A percentile compares a stretch with the other conserved stretches of the same genome.
Conservation (phyloP, 2,113 vertebrate species). For the Hydrochoerus hydrochaeris region DNA sequence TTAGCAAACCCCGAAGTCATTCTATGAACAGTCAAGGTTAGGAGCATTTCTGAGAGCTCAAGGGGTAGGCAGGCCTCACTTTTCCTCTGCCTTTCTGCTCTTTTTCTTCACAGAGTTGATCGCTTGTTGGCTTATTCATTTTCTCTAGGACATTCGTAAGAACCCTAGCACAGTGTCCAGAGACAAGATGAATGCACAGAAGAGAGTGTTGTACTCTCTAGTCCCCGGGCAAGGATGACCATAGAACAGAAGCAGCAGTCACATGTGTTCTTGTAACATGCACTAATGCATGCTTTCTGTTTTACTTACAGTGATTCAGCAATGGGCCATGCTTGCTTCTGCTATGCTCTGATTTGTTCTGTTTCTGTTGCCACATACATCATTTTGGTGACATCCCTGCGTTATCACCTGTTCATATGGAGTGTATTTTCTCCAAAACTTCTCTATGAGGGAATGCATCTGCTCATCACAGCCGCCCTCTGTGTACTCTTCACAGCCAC, state of each 20-base stretch:
- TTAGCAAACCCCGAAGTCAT: background rate
- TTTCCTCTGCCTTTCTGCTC: background rate
- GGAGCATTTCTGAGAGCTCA: background rate
- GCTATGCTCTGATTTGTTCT: slow-evolving; percentile 92
- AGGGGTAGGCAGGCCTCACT: too few species aligned
- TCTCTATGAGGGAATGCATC: slow-evolving; percentile 95
- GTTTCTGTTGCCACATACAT: slow-evolving; percentile 91
- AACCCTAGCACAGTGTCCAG: background rate
- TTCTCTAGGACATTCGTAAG: background rate
- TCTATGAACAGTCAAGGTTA: background rate
- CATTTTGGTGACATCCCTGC: slow-evolving; percentile 92
- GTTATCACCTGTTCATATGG: slow-evolving; percentile 99
- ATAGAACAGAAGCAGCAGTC: background rate
- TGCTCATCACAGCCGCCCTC: slow-evolving; percentile 90
- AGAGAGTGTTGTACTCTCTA: background rate
- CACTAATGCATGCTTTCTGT: slow-evolving; percentile 15
- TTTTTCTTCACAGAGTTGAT: background rate
- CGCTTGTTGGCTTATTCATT: background rate
- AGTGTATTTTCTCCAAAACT: slow-evolving; percentile 98
- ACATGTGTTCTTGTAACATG: accelerated
- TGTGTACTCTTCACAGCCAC: slow-evolving; percentile 92
- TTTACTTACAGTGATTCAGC: slow-evolving; percentile 86
- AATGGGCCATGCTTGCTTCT: slow-evolving; percentile 93
- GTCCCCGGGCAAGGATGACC: background rate
- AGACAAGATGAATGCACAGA: accelerated